These are phyloP conservation scores for Rhyacophila evoluta DNA, from an alignment of 2,888 invertebrate species.

Conservation along the genomic window DNA sequence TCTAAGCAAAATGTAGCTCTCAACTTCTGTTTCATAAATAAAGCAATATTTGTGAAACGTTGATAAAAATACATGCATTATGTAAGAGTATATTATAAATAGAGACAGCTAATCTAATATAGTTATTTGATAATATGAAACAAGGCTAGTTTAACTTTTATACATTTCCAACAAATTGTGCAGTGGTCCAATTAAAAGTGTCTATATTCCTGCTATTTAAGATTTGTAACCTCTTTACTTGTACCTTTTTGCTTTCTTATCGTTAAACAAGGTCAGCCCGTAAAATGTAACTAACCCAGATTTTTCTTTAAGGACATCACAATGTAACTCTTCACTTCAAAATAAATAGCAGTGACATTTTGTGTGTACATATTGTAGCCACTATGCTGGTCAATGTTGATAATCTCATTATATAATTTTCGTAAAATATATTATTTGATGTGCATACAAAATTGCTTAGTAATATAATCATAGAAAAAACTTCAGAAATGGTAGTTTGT, in stretches of 20 bases:
- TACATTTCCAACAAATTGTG: conserved; percentile 17
- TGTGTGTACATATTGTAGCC: neutral
- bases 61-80: neutral
- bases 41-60: no score
- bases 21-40: no score
- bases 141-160: conserved; percentile 17
- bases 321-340: neutral
- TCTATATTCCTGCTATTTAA: conserved; percentile 3
- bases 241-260: neutral
- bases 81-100: neutral
- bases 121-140: neutral
- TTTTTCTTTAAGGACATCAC: neutral
- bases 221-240: neutral
- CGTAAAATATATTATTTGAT: neutral
- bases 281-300: neutral
- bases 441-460: neutral
- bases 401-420: neutral
- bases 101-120: neutral
- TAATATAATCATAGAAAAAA: no score
- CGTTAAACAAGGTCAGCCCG: neutral
- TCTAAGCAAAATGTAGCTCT: no score
- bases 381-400: neutral
- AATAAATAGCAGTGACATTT: conserved; percentile 7
- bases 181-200: neutral
- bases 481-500: no score